phyloP scores from a whole-genome alignment of 2,797 vertebrate genomes.

The Eospalax fontanierii region DNA sequence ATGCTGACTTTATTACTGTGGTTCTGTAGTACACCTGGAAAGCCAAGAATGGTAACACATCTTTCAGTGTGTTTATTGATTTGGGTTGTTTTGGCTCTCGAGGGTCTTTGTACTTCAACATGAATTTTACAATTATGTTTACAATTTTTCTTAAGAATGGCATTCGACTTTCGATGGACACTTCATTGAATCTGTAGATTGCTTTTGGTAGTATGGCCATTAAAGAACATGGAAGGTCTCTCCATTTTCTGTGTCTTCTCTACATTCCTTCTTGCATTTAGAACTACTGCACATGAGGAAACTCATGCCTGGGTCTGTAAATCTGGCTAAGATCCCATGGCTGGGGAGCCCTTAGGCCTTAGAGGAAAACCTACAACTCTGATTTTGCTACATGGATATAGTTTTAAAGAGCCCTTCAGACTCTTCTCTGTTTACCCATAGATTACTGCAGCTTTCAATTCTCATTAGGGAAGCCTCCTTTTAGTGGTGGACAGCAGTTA shows the following conservation, averaged over 20 bases:
- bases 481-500: neutral
- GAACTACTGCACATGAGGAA: neutral
- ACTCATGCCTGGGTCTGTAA: neutral
- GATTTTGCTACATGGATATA: neutral
- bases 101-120: neutral
- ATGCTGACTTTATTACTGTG: neutral
- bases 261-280: neutral
- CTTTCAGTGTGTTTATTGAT: neutral
- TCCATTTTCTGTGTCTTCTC: neutral
- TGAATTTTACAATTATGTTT: neutral
- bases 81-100: neutral
- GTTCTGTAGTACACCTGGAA: neutral
- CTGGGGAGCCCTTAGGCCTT: too few relatives aligned
- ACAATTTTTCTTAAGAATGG: neutral
- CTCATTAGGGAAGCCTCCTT: neutral
- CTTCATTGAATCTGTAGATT: neutral
- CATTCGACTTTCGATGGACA: neutral
- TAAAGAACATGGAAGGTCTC: neutral
- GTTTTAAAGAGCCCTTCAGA: neutral
- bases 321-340: neutral
- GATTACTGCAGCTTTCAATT: neutral
- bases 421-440: neutral
- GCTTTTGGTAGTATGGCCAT: neutral
- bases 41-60: neutral
- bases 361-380: neutral